Percentiles rank a stretch among this genome's conserved stretches.
Evolutionary conservation across 2,113 vertebrate genomes (phyloP).

Genomic region (Hippocampus abdominalis): DNA sequence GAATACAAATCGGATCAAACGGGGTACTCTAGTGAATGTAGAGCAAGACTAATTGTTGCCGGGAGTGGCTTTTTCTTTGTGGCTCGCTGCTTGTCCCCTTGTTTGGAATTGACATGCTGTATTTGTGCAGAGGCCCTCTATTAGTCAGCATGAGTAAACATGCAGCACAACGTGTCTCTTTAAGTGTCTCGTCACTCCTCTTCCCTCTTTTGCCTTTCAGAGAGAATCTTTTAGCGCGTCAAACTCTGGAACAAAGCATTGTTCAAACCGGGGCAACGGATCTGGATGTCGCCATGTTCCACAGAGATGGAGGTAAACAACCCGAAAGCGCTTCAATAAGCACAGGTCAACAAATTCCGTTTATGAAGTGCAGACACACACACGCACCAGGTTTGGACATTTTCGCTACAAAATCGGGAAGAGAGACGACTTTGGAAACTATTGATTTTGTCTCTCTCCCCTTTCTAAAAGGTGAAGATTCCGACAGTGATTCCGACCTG

Average conservation of each 20-base stretch:
- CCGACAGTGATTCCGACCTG: constrained; percentile 92
- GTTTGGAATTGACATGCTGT: neutral
- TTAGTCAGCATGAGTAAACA: constrained; percentile 2
- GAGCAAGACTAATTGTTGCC: constrained; percentile 59
- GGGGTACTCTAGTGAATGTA: constrained; percentile 35
- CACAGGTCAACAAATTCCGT: neutral
- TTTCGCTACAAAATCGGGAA: neutral
- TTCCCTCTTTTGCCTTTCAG: constrained; percentile 59
- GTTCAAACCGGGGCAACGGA: constrained; percentile 89
- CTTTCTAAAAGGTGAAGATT: constrained; percentile 81
- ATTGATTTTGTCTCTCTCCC: no score
- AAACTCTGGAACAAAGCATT: constrained; percentile 86
- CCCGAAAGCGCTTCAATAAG: constrained; percentile 7
- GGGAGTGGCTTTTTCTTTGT: constrained; percentile 28
- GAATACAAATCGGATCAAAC: constrained; percentile 38
- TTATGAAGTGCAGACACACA: neutral
- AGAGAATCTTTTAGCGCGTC: constrained; percentile 85
- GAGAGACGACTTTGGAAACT: neutral
- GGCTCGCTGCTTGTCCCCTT: constrained; percentile 23
- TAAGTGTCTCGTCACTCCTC: constrained; percentile 6
- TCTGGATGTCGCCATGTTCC: constrained; percentile 96
- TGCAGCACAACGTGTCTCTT: constrained; percentile 2
- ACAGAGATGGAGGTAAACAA: constrained; percentile 85
- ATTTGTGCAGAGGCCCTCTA: constrained; percentile 3
- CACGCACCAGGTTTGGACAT: neutral